Evolutionary conservation across 2,888 invertebrate genomes (phyloP).

Genomic region (Aproaerema taeniolella): DNA sequence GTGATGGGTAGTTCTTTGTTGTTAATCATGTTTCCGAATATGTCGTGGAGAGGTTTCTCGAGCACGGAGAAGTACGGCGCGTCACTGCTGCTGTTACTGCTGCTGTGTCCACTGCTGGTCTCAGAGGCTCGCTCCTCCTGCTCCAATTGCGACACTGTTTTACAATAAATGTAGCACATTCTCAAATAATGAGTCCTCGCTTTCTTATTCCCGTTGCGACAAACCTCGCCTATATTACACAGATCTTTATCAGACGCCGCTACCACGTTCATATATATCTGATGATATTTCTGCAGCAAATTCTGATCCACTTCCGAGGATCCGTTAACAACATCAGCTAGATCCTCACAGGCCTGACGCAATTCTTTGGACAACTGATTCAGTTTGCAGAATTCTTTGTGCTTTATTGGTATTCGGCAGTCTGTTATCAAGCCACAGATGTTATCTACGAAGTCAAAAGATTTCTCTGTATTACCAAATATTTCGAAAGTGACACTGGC

Average conservation of each 20-base stretch:
- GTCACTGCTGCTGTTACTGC: too few species aligned
- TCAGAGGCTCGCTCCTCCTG: constrained; percentile 48
- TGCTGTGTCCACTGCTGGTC: too few species aligned
- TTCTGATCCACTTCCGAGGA: constrained; percentile 41
- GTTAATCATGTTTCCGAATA: constrained; percentile 83
- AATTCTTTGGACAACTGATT: constrained; percentile 66
- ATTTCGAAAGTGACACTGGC: constrained; percentile 70
- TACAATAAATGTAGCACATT: constrained; percentile 77
- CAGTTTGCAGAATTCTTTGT: constrained; percentile 68
- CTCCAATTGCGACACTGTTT: constrained; percentile 72
- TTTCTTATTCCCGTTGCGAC: constrained; percentile 52
- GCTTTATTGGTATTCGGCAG: constrained; percentile 65
- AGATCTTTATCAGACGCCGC: constrained; percentile 68
- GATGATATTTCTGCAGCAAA: constrained; percentile 61
- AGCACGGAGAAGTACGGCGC: constrained; percentile 71
- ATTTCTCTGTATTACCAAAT: constrained; percentile 64
- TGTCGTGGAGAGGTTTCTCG: constrained; percentile 73
- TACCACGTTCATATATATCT: constrained; percentile 69
- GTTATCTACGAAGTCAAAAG: constrained; percentile 61
- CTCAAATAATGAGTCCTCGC: constrained; percentile 65
- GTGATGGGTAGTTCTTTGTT: constrained; percentile 81
- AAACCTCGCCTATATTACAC: constrained; percentile 58
- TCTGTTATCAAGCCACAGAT: constrained; percentile 62
- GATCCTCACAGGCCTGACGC: constrained; percentile 66
- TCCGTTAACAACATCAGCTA: constrained; percentile 48